phyloP scores from a whole-genome alignment of 2,888 invertebrate species.

The Labia minor region DNA sequence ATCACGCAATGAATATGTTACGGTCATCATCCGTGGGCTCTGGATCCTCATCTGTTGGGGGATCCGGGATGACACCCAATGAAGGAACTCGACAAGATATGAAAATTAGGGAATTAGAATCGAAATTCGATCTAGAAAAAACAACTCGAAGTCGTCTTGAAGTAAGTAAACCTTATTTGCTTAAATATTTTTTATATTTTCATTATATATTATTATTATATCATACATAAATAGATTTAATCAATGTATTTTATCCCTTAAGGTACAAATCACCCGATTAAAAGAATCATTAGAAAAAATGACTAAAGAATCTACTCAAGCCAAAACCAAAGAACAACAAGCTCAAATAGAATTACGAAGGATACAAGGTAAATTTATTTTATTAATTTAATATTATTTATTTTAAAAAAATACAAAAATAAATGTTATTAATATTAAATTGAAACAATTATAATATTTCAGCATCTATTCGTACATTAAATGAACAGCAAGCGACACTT shows the following conservation, averaged over 20 bases:
- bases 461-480: neutral
- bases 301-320: constrained; percentile 57
- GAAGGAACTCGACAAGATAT: constrained; percentile 68
- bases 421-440: neutral
- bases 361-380: constrained; percentile 49
- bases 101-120: constrained; percentile 80
- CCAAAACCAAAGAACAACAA: constrained; percentile 60
- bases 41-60: constrained; percentile 51
- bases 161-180: constrained; percentile 37
- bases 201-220: neutral
- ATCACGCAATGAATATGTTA: constrained; percentile 62
- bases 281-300: constrained; percentile 64
- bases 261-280: constrained; percentile 50
- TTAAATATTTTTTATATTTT: neutral
- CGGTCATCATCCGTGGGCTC: constrained; percentile 38
- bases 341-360: constrained; percentile 70
- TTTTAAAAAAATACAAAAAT: neutral
- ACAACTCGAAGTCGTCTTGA: constrained; percentile 80
- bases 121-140: constrained; percentile 79
- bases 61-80: constrained; percentile 37
- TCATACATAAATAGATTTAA: neutral
- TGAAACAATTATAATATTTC: neutral
- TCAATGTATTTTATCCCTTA: constrained; percentile 29
- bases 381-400: neutral
- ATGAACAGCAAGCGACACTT: neutral